These are phyloP conservation scores for Tupiocoris notatus DNA, from an alignment of 2,888 invertebrate genomes.

Conservation along the genomic window DNA sequence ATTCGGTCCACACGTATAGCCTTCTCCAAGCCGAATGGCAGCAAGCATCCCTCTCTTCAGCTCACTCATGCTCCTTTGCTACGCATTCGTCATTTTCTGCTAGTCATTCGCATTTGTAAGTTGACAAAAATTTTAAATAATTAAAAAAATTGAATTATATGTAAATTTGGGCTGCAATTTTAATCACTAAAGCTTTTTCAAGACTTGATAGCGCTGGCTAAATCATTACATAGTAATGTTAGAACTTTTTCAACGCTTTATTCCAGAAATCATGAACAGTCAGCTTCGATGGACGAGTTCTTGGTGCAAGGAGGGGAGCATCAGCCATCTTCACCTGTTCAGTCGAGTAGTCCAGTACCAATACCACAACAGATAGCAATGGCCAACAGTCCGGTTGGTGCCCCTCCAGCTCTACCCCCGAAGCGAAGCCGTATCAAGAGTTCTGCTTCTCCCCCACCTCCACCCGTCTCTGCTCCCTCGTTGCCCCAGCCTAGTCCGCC, in stretches of 20 bases:
- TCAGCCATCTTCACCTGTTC: neutral
- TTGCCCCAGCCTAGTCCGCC: conserved; percentile 37
- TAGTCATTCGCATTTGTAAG: conserved; percentile 42
- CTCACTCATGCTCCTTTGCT: conserved; percentile 62
- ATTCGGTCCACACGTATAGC: conserved; percentile 81
- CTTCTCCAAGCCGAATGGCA: conserved; percentile 54
- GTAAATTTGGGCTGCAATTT: too few species aligned
- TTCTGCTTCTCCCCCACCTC: conserved; percentile 49
- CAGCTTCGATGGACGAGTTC: conserved; percentile 34
- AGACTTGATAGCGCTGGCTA: too few species aligned
- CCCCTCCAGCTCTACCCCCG: conserved; percentile 63
- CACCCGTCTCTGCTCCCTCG: conserved; percentile 47
- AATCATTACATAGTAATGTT: too few species aligned
- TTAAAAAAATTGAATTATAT: too few species aligned
- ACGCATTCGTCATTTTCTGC: conserved; percentile 52
- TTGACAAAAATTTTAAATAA: too few species aligned
- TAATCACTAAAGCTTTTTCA: too few species aligned
- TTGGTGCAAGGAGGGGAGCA: conserved; percentile 14
- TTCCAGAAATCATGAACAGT: conserved; percentile 29
- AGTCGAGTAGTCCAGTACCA: conserved; percentile 14
- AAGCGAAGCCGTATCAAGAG: conserved; percentile 56
- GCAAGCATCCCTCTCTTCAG: conserved; percentile 58
- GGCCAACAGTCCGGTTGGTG: conserved; percentile 2
- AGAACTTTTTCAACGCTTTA: too few species aligned
- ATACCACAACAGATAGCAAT: neutral